phyloP scores from a whole-genome alignment of 1,140 invertebrate species.

The Ceratina japonica region DNA sequence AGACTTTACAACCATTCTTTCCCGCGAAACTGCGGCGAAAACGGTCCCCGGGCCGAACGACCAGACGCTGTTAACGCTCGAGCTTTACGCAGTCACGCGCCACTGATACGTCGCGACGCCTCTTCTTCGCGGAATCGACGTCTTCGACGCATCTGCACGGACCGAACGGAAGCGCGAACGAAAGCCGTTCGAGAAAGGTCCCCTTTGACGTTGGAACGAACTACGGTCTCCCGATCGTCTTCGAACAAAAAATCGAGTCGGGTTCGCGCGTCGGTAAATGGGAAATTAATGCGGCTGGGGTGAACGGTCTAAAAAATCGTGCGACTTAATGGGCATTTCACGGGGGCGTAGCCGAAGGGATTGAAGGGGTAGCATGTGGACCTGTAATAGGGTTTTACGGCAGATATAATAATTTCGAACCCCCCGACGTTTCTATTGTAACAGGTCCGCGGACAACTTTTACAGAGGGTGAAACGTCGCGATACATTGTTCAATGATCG shows the following conservation, averaged over 20 bases:
- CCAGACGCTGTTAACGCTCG: constrained; percentile 66
- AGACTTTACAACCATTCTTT: constrained; percentile 17
- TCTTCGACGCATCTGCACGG: constrained; percentile 12
- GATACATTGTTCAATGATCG: not conserved
- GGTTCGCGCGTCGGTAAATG: constrained; percentile 33
- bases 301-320: constrained; percentile 69
- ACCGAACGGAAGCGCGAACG: constrained; percentile 37
- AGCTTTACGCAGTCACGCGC: constrained; percentile 72
- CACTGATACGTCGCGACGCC: constrained; percentile 57
- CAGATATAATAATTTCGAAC: constrained; percentile 72
- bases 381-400: constrained; percentile 67
- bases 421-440: constrained; percentile 26
- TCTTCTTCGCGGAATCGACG: constrained; percentile 7
- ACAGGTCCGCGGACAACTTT: constrained; percentile 39
- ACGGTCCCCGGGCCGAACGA: constrained; percentile 12
- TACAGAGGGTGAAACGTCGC: not conserved
- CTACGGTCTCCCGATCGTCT: not conserved
- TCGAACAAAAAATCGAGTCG: constrained; percentile 11
- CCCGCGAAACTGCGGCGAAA: constrained; percentile 45
- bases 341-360: constrained; percentile 59
- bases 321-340: constrained; percentile 72
- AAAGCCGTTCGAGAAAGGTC: constrained; percentile 9
- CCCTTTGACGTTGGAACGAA: constrained; percentile 19
- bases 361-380: constrained; percentile 67
- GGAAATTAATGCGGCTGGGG: constrained; percentile 58